Conservation (phyloP, 2,113 vertebrate species). For the Cyprinodon variegatus region DNA sequence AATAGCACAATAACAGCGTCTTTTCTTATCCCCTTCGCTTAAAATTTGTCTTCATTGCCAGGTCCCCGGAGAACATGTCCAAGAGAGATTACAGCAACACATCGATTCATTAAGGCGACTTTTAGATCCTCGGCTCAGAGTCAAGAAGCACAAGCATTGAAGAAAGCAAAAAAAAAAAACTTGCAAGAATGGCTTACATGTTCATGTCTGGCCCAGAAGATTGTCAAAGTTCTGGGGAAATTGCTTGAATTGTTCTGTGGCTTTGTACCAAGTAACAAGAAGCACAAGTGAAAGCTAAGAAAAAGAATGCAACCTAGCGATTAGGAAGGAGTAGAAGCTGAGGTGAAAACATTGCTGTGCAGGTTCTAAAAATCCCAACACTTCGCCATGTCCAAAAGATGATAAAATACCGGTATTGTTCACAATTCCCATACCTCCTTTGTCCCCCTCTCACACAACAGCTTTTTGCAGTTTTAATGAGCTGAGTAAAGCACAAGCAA, state of each 20-base stretch:
- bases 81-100: constrained; percentile 27
- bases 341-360: constrained; percentile 48
- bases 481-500: constrained; percentile 66
- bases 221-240: constrained; percentile 63
- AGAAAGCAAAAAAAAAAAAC: constrained; percentile 32
- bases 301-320: constrained; percentile 29
- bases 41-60: constrained; percentile 38
- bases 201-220: constrained; percentile 44
- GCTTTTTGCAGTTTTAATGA: constrained; percentile 72
- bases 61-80: constrained; percentile 38
- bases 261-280: constrained; percentile 32
- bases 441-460: constrained; percentile 39
- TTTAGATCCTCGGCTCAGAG: constrained; percentile 6
- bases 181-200: constrained; percentile 48
- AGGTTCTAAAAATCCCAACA: constrained; percentile 39
- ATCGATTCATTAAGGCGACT: constrained; percentile 39
- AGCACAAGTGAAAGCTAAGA: constrained; percentile 10
- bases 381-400: constrained; percentile 65
- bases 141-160: not conserved
- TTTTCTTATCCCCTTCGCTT: constrained; percentile 26
- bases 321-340: constrained; percentile 48
- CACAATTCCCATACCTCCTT: constrained; percentile 56
- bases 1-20: constrained; percentile 57
- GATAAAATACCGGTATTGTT: constrained; percentile 73
- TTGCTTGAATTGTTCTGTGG: constrained; percentile 24